Conservation (phyloP, 2,797 vertebrate genomes). For the Tolypeutes matacus region DNA sequence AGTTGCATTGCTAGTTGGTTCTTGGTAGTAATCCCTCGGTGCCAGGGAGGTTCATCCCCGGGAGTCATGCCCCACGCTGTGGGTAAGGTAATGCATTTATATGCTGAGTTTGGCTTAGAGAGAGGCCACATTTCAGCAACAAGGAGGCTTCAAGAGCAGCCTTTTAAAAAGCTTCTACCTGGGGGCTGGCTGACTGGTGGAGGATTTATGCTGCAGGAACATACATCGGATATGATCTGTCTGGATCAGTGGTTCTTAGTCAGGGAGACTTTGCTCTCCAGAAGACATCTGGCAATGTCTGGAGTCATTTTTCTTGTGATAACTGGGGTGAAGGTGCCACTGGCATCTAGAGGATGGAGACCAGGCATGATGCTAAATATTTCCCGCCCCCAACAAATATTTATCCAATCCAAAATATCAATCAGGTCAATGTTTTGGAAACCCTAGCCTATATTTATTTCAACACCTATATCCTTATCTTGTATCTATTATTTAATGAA, state of each 20-base stretch:
- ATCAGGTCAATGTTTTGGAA: not conserved
- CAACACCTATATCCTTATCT: not conserved
- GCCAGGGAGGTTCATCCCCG: no score
- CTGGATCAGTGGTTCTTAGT: not conserved
- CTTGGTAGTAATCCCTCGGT: no score
- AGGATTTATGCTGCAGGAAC: not conserved
- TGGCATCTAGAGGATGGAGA: no score
- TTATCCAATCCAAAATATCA: not conserved
- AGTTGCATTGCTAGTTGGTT: no score
- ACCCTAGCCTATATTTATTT: not conserved
- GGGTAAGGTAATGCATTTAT: no score
- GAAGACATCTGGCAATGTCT: no score
- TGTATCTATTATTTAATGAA: not conserved
- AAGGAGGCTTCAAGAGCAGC: no score
- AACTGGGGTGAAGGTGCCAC: no score
- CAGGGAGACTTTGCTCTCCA: not conserved
- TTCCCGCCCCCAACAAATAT: not conserved
- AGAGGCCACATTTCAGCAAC: no score
- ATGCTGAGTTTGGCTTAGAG: no score
- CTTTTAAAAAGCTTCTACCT: not conserved
- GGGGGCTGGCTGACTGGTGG: not conserved
- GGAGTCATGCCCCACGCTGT: no score
- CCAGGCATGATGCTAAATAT: not conserved
- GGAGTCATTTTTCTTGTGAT: no score
- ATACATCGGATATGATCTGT: not conserved